Percentiles rank a stretch among this genome's conserved stretches.
These are phyloP conservation scores for Zingel zingel DNA, from an alignment of 2,113 vertebrate species.

Conservation along the genomic window DNA sequence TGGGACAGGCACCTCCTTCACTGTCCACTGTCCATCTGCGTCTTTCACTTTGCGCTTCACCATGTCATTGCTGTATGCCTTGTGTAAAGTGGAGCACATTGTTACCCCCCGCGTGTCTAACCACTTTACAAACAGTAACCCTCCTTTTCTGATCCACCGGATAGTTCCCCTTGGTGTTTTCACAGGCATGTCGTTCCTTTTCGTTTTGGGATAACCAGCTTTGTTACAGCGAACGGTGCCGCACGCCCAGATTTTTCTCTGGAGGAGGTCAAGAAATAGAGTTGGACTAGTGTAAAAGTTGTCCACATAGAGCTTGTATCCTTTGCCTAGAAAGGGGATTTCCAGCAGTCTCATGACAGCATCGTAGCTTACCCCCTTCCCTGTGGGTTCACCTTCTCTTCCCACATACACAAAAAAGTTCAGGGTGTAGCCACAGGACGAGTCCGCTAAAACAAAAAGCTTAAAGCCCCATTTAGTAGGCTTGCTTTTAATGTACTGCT, in stretches of 20 bases:
- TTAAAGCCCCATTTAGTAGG: constrained; percentile 75
- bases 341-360: constrained; percentile 71
- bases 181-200: constrained; percentile 21
- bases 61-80: constrained; percentile 44
- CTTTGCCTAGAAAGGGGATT: constrained; percentile 65
- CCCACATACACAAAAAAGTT: constrained; percentile 76
- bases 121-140: constrained; percentile 70
- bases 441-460: constrained; percentile 77
- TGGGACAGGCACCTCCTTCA: constrained; percentile 57
- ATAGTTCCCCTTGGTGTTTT: constrained; percentile 62
- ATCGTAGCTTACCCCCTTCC: constrained; percentile 63
- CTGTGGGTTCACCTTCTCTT: constrained; percentile 33
- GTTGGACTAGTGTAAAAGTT: constrained; percentile 74
- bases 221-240: constrained; percentile 60
- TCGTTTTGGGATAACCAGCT: constrained; percentile 41
- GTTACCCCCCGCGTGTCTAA: constrained; percentile 60
- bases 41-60: constrained; percentile 55
- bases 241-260: constrained; percentile 63
- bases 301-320: constrained; percentile 77
- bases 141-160: constrained; percentile 61
- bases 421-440: constrained; percentile 65
- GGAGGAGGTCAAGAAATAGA: constrained; percentile 61
- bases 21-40: constrained; percentile 53
- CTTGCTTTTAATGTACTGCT: constrained; percentile 70
- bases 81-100: constrained; percentile 68